Evolutionary conservation across 2,888 invertebrate genomes (phyloP).

Genomic region (Noctua comes): DNA sequence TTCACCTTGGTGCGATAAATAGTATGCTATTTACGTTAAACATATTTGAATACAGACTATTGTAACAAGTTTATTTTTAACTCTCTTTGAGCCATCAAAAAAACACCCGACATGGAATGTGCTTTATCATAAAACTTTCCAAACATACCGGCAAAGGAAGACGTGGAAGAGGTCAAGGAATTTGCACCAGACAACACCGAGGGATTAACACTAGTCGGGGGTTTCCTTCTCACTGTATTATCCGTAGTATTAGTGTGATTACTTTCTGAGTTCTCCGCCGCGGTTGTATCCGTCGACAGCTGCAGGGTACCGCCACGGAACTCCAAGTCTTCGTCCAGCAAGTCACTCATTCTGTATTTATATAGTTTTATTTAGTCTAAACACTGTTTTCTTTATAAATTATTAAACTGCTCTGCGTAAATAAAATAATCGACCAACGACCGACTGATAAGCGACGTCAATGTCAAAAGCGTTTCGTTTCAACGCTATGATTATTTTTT

Average conservation of each 20-base stretch:
- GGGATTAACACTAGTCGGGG: slow-evolving; percentile 78
- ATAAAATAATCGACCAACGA: slow-evolving; percentile 83
- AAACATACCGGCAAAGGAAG: slow-evolving; percentile 84
- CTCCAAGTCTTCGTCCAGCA: slow-evolving; percentile 90
- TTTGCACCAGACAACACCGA: slow-evolving; percentile 87
- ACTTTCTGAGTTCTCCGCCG: slow-evolving; percentile 71
- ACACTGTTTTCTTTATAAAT: slow-evolving; percentile 51
- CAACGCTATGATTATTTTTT: slow-evolving; percentile 14
- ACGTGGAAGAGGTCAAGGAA: slow-evolving; percentile 85
- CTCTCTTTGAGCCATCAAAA: slow-evolving; percentile 41
- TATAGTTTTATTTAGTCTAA: slow-evolving; percentile 40
- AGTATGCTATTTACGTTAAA: slow-evolving; percentile 4
- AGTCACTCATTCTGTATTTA: slow-evolving; percentile 80
- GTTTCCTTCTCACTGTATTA: slow-evolving; percentile 73
- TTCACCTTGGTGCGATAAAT: slow-evolving; percentile 27
- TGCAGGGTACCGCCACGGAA: slow-evolving; percentile 90
- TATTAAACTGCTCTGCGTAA: slow-evolving; percentile 71
- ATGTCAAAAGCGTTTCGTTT: slow-evolving; percentile 67
- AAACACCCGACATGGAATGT: slow-evolving; percentile 41
- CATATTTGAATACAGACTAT: slow-evolving; percentile 8
- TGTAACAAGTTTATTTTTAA: slow-evolving; percentile 38
- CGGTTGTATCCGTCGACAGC: slow-evolving; percentile 79
- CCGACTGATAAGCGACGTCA: slow-evolving; percentile 68
- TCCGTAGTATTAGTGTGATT: slow-evolving; percentile 72
- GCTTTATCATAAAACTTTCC: slow-evolving; percentile 20